Evolutionary conservation across 2,888 invertebrate genomes (phyloP), one percentile per base, ranked within the genome.

Genomic region (Drosophila robusta): DNA sequence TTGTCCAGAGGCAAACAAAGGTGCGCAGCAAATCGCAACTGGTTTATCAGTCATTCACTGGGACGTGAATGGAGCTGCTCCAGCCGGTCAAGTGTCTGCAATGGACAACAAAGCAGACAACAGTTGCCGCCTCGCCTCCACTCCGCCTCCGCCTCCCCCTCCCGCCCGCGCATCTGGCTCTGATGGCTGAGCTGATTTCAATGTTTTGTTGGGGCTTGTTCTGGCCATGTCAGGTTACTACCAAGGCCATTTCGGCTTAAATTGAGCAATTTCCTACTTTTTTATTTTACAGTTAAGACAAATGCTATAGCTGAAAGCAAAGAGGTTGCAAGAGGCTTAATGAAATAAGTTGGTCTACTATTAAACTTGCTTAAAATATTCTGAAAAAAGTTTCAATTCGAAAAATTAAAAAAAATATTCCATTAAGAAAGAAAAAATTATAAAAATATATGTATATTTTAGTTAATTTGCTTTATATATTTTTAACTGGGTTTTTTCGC

Each of bases 31-130:
- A 49, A 62, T 61, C 60, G 63, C 56, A 42, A 58, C 71, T 34
- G 54, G 52, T 51, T 78, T 75, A 78, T 78, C 77, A 78, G 62
- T 70, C 75, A 73, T 61, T 70, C 34, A 12, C 67, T 64, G 52
- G 34, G 62, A n/a, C 50, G 52, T 44, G 56, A 55, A 44, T 58
- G 63, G 14, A 34, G 52, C 24, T 55, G 36, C 44, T 12, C 1
- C 41, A 44, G 55, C 32, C 36, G 14, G 38, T 24, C 18, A 34
- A 38, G 32, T 38, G 61, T 55, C 42, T 65, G 50, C 47, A 36
- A 45, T 54, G 49, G 58, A 55, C 45, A 41, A 22, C 55, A 45
- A 45, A 29, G 11, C 9, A 38, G 41, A 45, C 41, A 63, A 58
- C 26, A 49, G 36, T 38, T n/a, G 34, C 44, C 12, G 11, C 11